Base-by-base conservation (phyloP, 2,113 vertebrate species). In the Microtus richardsoni region DNA sequence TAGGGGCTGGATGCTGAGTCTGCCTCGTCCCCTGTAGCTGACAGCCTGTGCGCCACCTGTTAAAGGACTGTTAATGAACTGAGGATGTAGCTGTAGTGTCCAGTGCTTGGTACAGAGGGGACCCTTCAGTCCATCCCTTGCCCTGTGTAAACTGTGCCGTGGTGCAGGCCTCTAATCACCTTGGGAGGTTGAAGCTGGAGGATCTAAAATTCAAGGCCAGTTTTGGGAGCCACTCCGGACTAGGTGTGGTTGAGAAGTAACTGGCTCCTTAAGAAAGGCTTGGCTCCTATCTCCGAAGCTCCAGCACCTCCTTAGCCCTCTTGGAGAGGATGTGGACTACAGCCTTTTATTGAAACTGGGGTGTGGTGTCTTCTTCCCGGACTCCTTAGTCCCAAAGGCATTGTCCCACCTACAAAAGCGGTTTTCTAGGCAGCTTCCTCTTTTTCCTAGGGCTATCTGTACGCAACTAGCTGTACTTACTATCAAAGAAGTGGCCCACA, bases 241-340 rank as follows among this genome's bases (percentile, higher is more conserved):
- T 64, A 44, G 39, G 41, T 17, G 39, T 84, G 24, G 14, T 22
- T 2, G 5, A 83, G 54, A 52, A 10, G 49, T 8, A 28, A 54
- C 68, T 41, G n/a, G 62, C 22, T 66, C 36, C 30, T 33, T 12
- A 7, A 52, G 77, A 88, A n/a, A 10, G 60, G 1, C 22, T 17
- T 39, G 44, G 7, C 30, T 86, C 30, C 11, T 22, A 30, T 7
- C 11, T 24, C 2, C 0, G 0, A 24, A 41, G 39, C 75, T 89
- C 39, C 11, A 19, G 58, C n/a, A 30, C 66, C 52, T 36, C 41
- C 28, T 12, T 19, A 21, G 1, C 8, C 66, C 26, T 90, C 60
- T 0, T 0, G 3, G 17, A 30, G 12, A n/a, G 33, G 75, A 3
- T 33, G 54, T 44, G 26, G 12, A 41, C 62, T 13, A 28, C 19